phyloP scores from a whole-genome alignment of 1,140 invertebrate species.

The Orchesella cincta region DNA sequence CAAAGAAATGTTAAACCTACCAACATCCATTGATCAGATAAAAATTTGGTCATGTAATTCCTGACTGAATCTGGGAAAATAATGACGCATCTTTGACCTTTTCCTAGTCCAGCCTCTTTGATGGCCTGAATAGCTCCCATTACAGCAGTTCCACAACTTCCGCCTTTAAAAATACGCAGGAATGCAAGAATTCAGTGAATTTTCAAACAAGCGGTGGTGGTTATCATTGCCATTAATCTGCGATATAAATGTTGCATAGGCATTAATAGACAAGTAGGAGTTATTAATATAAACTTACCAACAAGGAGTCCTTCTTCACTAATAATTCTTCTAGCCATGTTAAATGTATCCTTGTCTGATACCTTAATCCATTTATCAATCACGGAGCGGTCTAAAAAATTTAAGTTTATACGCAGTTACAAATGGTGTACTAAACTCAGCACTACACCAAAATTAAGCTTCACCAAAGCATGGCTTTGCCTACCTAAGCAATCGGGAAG shows the following conservation, averaged over 20 bases:
- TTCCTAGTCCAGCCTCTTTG: constrained; percentile 71
- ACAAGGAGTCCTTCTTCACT: constrained; percentile 89
- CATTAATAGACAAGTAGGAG: no score
- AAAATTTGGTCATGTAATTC: constrained; percentile 98
- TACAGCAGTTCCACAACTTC: constrained; percentile 89
- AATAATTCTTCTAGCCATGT: constrained; percentile 83
- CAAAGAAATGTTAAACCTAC: constrained; percentile 63
- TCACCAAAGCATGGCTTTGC: not conserved
- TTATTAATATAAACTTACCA: constrained; percentile 57
- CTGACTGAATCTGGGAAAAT: constrained; percentile 90
- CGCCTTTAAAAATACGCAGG: constrained; percentile 63
- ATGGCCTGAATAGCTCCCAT: constrained; percentile 71
- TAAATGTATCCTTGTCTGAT: constrained; percentile 76
- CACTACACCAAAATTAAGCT: not conserved
- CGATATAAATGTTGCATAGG: no score
- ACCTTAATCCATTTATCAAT: constrained; percentile 88
- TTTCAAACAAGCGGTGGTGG: not conserved
- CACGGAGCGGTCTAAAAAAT: constrained; percentile 65
- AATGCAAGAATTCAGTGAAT: constrained; percentile 33
- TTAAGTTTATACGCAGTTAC: not conserved
- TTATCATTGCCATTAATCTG: not conserved
- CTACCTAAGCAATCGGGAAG: constrained; percentile 63
- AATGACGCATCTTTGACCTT: constrained; percentile 84
- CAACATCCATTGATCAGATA: constrained; percentile 91
- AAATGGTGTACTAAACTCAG: not conserved